These are phyloP conservation scores for Parochlus steinenii DNA, from an alignment of 2,888 invertebrate genomes.

Conservation along the genomic window DNA sequence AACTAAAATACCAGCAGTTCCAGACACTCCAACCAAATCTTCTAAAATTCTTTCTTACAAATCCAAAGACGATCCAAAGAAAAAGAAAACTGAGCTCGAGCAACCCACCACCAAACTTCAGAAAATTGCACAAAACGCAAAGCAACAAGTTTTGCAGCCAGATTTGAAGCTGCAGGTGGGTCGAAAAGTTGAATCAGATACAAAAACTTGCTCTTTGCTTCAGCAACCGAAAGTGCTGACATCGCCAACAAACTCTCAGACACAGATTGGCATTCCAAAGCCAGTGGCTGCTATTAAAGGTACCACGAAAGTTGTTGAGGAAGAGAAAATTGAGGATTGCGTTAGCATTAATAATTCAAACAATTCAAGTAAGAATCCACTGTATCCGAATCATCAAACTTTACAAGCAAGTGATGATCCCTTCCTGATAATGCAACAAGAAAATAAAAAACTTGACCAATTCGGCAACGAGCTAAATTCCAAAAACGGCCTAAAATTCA, in stretches of 20 bases:
- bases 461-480: no score
- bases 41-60: conserved; percentile 4
- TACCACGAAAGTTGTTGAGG: conserved; percentile 44
- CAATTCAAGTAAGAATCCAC: no score
- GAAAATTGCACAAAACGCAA: conserved; percentile 12
- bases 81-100: conserved; percentile 1
- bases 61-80: neutral
- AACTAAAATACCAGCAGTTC: neutral
- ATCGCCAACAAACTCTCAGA: conserved; percentile 29
- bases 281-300: conserved; percentile 87
- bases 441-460: no score
- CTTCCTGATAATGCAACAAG: no score
- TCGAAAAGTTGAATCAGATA: conserved; percentile 1
- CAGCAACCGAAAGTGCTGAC: neutral
- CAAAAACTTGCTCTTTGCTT: conserved; percentile 7
- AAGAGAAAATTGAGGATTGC: neutral
- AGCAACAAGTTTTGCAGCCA: conserved; percentile 11
- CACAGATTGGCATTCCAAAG: conserved; percentile 72
- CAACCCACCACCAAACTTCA: conserved; percentile 7
- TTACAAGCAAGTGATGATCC: no score
- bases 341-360: no score
- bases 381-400: no score
- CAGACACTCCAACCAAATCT: conserved; percentile 1
- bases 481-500: conserved; percentile 29
- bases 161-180: no score